Evolutionary conservation across 2,113 vertebrate genomes (phyloP).

Genomic region (Seriola quinqueradiata): DNA sequence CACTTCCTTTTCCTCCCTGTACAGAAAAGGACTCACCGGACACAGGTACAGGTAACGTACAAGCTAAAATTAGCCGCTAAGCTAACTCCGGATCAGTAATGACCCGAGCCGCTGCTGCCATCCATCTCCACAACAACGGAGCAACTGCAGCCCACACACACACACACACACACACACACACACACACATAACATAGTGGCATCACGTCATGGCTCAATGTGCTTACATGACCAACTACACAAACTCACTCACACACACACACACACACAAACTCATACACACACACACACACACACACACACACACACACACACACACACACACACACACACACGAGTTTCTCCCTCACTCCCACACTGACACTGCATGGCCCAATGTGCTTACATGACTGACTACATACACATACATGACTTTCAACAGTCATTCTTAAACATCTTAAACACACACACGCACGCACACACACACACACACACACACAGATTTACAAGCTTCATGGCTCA

Average conservation of each 20-base stretch:
- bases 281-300: no score
- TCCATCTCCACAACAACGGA: constrained; percentile 63
- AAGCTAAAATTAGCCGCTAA: constrained; percentile 59
- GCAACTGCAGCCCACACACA: constrained; percentile 40
- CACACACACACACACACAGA: constrained; percentile 1
- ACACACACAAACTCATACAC: no score
- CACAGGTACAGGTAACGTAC: constrained; percentile 40
- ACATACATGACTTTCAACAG: constrained; percentile 34
- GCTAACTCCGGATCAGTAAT: constrained; percentile 56
- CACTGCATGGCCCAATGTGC: constrained; percentile 28
- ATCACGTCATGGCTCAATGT: constrained; percentile 52
- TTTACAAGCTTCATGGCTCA: constrained; percentile 25
- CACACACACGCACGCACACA: neutral
- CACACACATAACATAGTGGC: constrained; percentile 1
- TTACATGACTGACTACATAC: constrained; percentile 52
- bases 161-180: constrained; percentile 19
- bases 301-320: neutral
- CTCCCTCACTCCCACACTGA: constrained; percentile 44
- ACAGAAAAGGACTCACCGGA: neutral
- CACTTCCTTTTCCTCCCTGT: constrained; percentile 5
- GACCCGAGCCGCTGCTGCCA: constrained; percentile 48
- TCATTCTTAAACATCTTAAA: neutral
- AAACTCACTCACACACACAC: neutral
- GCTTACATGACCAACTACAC: constrained; percentile 48
- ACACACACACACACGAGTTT: neutral